Percentiles rank a stretch among this genome's conserved stretches.
These are phyloP conservation scores for Tortrix viridana DNA, from an alignment of 2,888 invertebrate species.

Conservation along the genomic window DNA sequence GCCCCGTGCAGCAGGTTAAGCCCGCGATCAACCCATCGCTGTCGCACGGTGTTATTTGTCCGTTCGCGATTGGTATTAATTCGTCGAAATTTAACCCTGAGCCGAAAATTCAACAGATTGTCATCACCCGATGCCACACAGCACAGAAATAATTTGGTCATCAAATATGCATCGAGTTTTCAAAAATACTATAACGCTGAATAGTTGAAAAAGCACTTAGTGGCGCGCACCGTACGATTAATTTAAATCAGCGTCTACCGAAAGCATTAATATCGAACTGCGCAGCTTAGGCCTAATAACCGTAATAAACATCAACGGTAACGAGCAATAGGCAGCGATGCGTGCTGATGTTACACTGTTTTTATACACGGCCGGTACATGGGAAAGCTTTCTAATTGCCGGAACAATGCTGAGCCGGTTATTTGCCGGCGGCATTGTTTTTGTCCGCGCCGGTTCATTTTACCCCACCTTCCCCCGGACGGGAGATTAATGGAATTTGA, in stretches of 20 bases:
- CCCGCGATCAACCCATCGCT: conserved; percentile 61
- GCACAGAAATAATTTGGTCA: conserved; percentile 29
- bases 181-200: conserved; percentile 16
- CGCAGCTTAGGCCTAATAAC: conserved; percentile 81
- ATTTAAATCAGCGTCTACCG: conserved; percentile 70
- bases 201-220: conserved; percentile 31
- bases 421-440: conserved; percentile 84
- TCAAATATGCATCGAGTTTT: conserved; percentile 36
- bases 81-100: conserved; percentile 59
- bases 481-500: conserved; percentile 84
- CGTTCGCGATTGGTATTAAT: conserved; percentile 63
- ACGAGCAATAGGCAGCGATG: conserved; percentile 83
- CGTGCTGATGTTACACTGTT: conserved; percentile 84
- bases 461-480: conserved; percentile 78
- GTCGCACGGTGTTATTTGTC: conserved; percentile 62
- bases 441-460: conserved; percentile 83
- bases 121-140: conserved; percentile 54
- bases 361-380: conserved; percentile 84
- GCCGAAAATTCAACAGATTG: conserved; percentile 64
- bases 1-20: conserved; percentile 51
- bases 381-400: conserved; percentile 85
- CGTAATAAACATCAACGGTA: conserved; percentile 83
- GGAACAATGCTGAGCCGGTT: conserved; percentile 84
- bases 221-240: conserved; percentile 52
- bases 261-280: conserved; percentile 75